phyloP scores from a whole-genome alignment of 2,113 vertebrate species.

The Ibidorhyncha struthersii region DNA sequence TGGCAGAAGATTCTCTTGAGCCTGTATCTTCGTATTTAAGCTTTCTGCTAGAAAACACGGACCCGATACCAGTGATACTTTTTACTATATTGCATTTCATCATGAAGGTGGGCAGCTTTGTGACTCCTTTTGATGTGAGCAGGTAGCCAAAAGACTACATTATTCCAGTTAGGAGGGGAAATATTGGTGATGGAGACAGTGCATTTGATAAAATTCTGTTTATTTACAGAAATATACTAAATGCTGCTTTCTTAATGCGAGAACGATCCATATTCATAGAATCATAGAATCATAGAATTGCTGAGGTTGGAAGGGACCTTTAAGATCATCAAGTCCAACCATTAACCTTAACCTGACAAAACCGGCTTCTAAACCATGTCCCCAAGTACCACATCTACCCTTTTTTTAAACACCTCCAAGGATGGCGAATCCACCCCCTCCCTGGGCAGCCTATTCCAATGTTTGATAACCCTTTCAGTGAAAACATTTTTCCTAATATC shows the following conservation, averaged over 20 bases:
- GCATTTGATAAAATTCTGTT: not conserved
- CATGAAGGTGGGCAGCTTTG: not conserved
- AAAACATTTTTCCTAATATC: too few relatives aligned
- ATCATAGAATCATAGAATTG: too few relatives aligned
- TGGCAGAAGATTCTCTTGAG: constrained; percentile 25
- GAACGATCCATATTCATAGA: too few relatives aligned
- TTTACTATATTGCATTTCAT: not conserved
- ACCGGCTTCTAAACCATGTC: too few relatives aligned
- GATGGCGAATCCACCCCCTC: too few relatives aligned
- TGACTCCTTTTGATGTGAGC: not conserved
- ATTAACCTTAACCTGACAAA: too few relatives aligned
- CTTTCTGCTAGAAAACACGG: not conserved
- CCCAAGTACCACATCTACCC: too few relatives aligned
- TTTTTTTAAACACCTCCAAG: too few relatives aligned
- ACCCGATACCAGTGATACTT: not conserved
- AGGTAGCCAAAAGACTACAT: not conserved
- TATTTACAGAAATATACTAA: not conserved
- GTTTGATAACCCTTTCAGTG: too few relatives aligned
- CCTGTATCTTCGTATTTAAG: not conserved
- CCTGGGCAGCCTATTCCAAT: too few relatives aligned
- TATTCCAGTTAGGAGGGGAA: not conserved
- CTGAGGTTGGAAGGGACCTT: too few relatives aligned
- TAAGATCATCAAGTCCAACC: too few relatives aligned
- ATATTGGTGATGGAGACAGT: not conserved
- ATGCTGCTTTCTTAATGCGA: not conserved